Conservation (phyloP, 2,113 vertebrate species). For the Aldabrachelys gigantea region DNA sequence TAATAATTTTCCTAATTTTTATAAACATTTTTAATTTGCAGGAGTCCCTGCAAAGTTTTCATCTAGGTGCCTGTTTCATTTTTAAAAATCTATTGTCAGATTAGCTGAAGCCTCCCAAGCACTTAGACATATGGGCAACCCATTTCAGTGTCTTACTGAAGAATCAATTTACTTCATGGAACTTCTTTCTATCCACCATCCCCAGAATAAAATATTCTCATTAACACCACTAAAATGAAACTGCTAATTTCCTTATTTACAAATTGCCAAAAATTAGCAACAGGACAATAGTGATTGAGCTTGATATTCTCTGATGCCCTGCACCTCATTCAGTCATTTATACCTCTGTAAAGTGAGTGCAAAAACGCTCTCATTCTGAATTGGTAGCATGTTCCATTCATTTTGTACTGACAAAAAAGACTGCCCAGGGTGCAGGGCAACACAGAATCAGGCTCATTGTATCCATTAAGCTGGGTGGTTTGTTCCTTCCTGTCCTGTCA, state of each 20-base stretch:
- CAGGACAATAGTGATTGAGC: not conserved
- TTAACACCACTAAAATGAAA: not conserved
- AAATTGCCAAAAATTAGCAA: not conserved
- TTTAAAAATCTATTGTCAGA: not conserved
- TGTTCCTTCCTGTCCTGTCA: not conserved
- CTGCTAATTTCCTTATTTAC: not conserved
- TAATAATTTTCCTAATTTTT: not conserved
- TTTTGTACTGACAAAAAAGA: not conserved
- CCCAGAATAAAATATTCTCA: not conserved
- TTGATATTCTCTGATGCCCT: not conserved
- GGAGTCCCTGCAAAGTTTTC: not conserved
- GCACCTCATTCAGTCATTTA: not conserved
- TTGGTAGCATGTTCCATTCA: not conserved
- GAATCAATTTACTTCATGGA: not conserved
- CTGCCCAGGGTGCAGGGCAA: not conserved
- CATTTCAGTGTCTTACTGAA: not conserved
- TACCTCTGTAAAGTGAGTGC: not conserved
- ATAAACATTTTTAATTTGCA: not conserved
- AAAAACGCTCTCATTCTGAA: not conserved
- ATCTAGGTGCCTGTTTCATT: rapidly evolving
- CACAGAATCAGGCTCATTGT: no score
- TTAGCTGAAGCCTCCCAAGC: not conserved
- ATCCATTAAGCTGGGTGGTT: not conserved
- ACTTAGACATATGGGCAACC: not conserved
- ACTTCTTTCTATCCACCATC: not conserved